These are phyloP conservation scores for Eurosta solidaginis DNA, from an alignment of 1,140 invertebrate genomes.

Conservation along the genomic window DNA sequence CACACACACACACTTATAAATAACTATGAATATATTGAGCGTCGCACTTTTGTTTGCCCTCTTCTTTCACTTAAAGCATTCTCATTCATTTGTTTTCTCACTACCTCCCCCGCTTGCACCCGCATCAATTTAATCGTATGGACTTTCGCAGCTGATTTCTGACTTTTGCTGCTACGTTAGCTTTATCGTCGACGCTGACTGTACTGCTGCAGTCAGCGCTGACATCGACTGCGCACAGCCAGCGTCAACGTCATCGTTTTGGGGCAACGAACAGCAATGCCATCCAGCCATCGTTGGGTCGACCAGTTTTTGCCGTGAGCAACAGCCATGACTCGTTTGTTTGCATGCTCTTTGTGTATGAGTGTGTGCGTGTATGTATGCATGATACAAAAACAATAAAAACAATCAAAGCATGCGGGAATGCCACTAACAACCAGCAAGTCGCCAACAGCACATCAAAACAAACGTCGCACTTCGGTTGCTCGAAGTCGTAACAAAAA, in stretches of 20 bases:
- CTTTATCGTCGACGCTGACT: background rate
- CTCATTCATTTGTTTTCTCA: background rate
- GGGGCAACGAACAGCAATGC: constrained; percentile 14
- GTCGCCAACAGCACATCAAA: constrained; percentile 43
- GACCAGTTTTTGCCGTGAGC: constrained; percentile 11
- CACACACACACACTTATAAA: background rate
- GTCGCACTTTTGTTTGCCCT: background rate
- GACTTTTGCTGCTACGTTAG: background rate
- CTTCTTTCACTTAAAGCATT: background rate
- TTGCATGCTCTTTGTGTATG: background rate
- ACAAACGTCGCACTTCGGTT: constrained; percentile 40
- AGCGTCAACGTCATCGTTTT: background rate
- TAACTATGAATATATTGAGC: background rate
- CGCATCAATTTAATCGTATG: background rate
- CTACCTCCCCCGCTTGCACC: background rate
- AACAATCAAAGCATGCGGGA: constrained; percentile 8
- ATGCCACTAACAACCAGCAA: constrained; percentile 36
- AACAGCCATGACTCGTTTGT: constrained; percentile 14
- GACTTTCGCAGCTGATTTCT: background rate
- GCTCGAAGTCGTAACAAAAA: constrained; percentile 49
- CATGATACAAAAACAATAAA: background rate
- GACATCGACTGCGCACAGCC: background rate
- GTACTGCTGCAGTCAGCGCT: background rate
- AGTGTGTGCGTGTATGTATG: background rate
- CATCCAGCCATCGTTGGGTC: background rate